These are phyloP conservation scores for Xiphophorus hellerii DNA, from an alignment of 2,113 vertebrate genomes.

Conservation along the genomic window DNA sequence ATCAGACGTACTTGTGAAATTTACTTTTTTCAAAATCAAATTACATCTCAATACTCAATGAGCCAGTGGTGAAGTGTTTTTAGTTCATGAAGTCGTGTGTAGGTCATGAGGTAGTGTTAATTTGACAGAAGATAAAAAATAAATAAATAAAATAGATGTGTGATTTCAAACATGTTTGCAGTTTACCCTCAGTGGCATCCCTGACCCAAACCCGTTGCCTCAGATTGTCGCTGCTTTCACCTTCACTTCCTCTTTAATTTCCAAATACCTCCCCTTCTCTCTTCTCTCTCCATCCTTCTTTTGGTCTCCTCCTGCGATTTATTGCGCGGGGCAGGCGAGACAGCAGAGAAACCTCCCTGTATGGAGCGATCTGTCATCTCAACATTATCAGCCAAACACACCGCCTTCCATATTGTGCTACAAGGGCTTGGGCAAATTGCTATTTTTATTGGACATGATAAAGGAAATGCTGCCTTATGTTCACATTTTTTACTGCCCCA, in stretches of 20 bases:
- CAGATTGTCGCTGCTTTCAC: conserved; percentile 23
- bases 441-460: conserved; percentile 97
- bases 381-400: conserved; percentile 93
- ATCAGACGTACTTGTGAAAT: conserved; percentile 2
- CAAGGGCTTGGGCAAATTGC: conserved; percentile 94
- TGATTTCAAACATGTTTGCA: conserved; percentile 9
- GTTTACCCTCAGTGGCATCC: conserved; percentile 32
- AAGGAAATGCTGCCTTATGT: conserved; percentile 95
- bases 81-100: not conserved
- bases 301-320: conserved; percentile 79
- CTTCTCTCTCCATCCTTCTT: conserved; percentile 28
- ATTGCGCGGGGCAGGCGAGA: conserved; percentile 79
- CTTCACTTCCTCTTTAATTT: conserved; percentile 47
- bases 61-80: conserved; percentile 31
- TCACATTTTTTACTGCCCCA: conserved; percentile 91
- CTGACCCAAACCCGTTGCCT: conserved; percentile 53
- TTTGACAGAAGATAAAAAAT: not conserved
- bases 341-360: conserved; percentile 88
- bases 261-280: conserved; percentile 29
- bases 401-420: conserved; percentile 94
- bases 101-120: conserved; percentile 3
- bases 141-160: not conserved
- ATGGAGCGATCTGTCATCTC: conserved; percentile 94
- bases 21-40: conserved; percentile 15
- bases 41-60: conserved; percentile 7